These are phyloP conservation scores for Gobiocypris rarus DNA, from an alignment of 2,113 vertebrate species.

Conservation along the genomic window DNA sequence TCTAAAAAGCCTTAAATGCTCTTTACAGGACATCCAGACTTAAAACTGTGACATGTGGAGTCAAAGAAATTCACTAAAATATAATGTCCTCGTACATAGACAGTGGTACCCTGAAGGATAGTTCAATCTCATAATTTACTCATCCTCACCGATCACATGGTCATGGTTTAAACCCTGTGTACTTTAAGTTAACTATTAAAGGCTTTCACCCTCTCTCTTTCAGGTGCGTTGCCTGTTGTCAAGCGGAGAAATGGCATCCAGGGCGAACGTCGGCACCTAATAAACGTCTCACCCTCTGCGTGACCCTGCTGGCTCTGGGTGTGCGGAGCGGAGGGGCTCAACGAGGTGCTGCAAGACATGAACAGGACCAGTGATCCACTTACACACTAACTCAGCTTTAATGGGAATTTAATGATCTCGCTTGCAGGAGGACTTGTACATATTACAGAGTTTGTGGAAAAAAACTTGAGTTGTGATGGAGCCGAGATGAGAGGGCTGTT, in stretches of 20 bases:
- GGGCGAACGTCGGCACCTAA: constrained; percentile 76
- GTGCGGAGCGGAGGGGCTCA: constrained; percentile 58
- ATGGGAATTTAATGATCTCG: constrained; percentile 46
- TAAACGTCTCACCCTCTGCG: constrained; percentile 74
- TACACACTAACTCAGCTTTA: constrained; percentile 39
- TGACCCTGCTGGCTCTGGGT: constrained; percentile 70
- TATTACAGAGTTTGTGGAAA: background rate
- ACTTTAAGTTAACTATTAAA: background rate
- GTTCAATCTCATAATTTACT: background rate
- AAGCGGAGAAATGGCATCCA: constrained; percentile 70
- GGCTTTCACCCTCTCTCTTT: background rate
- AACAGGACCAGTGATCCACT: constrained; percentile 64
- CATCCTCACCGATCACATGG: background rate
- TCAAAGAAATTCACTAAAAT: too few species aligned
- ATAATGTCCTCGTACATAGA: too few species aligned
- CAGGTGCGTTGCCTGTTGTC: constrained; percentile 63
- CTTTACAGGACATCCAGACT: too few species aligned
- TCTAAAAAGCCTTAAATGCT: too few species aligned
- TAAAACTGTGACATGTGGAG: too few species aligned
- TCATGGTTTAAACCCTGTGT: background rate
- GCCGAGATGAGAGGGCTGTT: background rate
- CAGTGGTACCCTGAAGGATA: too few species aligned
- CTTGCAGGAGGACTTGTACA: constrained; percentile 1
- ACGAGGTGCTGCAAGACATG: constrained; percentile 66
- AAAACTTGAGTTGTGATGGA: background rate